phyloP scores from a whole-genome alignment of 2,113 vertebrate genomes.

The Brachionichthys hirsutus region DNA sequence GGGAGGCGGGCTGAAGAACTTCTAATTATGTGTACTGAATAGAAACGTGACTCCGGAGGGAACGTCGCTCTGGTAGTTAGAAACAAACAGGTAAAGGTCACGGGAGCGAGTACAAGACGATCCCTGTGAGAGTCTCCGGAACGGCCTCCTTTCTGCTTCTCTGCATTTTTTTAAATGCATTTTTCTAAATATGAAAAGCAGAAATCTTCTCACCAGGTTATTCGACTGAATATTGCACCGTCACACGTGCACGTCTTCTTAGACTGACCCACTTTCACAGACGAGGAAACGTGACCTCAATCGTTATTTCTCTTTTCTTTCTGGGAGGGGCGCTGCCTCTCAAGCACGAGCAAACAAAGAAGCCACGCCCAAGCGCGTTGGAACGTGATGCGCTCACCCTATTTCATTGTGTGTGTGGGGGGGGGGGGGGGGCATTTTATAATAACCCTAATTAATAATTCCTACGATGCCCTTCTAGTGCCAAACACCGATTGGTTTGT shows the following conservation, averaged over 20 bases:
- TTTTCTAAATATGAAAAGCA: background rate
- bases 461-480: slow-evolving; percentile 25
- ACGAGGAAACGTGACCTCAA: slow-evolving; percentile 68
- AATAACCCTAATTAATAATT: slow-evolving; percentile 30
- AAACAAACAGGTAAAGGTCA: slow-evolving; percentile 54
- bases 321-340: slow-evolving; percentile 33
- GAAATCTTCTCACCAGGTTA: background rate
- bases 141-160: background rate
- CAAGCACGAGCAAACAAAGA: slow-evolving; percentile 44
- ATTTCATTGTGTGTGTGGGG: slow-evolving; percentile 30
- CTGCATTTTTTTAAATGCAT: background rate
- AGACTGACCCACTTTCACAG: slow-evolving; percentile 69
- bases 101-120: slow-evolving; percentile 13
- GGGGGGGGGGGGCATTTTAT: slow-evolving; percentile 21
- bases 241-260: slow-evolving; percentile 38
- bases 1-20: slow-evolving; percentile 33
- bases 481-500: slow-evolving; percentile 78
- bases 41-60: slow-evolving; percentile 59
- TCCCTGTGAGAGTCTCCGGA: background rate
- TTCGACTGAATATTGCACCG: background rate
- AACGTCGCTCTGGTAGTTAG: slow-evolving; percentile 42
- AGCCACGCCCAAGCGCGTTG: slow-evolving; percentile 1
- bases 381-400: background rate
- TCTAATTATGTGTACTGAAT: slow-evolving; percentile 56
- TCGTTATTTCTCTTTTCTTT: slow-evolving; percentile 62